Conservation (phyloP, 2,797 vertebrate genomes). For the Picus viridis region DNA sequence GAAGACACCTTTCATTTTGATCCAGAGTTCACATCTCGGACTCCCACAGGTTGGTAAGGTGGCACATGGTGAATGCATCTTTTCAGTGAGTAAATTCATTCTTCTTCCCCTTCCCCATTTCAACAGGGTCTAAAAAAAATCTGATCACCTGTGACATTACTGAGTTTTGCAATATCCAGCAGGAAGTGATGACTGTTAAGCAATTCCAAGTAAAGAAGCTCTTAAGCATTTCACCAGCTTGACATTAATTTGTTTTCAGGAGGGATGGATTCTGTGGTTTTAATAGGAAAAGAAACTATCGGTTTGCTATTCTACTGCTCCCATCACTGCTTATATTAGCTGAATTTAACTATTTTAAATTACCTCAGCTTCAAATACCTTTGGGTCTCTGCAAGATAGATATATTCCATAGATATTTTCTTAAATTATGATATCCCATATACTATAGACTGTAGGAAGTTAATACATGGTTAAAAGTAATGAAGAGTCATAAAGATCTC, state of each 20-base stretch:
- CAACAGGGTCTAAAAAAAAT: background rate
- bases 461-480: background rate
- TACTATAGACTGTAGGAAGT: background rate
- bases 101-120: background rate
- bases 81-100: background rate
- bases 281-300: background rate
- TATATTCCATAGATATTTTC: background rate
- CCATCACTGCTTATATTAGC: background rate
- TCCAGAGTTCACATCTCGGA: conserved; percentile 94
- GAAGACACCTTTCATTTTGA: conserved; percentile 99
- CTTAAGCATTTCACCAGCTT: background rate
- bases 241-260: background rate
- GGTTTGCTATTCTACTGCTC: background rate
- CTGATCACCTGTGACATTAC: background rate
- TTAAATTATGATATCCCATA: background rate
- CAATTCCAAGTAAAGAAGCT: background rate
- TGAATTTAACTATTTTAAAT: background rate
- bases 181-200: background rate
- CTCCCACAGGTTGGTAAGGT: conserved; percentile 86
- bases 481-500: background rate
- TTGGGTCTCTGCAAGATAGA: background rate
- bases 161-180: background rate
- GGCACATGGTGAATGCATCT: background rate
- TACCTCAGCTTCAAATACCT: background rate
- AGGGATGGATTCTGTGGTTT: background rate